Conservation (phyloP, 2,113 vertebrate species). For the Stegostoma tigrinum region DNA sequence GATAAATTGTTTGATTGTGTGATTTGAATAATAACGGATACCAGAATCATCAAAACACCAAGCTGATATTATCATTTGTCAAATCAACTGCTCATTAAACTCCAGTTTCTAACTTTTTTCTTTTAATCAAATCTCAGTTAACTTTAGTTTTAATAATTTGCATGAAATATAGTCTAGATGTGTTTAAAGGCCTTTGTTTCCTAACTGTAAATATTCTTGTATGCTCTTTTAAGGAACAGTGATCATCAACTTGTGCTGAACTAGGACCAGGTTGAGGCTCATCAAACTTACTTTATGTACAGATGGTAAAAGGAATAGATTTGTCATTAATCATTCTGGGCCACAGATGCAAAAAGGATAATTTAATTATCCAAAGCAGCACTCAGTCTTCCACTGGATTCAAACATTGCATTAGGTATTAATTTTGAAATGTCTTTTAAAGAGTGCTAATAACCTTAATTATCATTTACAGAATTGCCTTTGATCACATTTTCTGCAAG, state of each 20-base stretch:
- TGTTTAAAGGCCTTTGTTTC: not conserved
- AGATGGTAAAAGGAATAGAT: not conserved
- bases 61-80: not conserved
- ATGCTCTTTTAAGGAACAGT: not conserved
- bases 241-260: not conserved
- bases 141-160: not conserved
- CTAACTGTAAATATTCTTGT: not conserved
- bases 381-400: not conserved
- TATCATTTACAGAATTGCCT: conserved; percentile 64
- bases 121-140: not conserved
- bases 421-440: not conserved
- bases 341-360: not conserved
- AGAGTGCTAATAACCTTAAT: not conserved
- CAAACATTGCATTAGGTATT: too few species aligned
- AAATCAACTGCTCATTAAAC: not conserved
- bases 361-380: not conserved
- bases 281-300: not conserved
- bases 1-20: not conserved
- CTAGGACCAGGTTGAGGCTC: not conserved
- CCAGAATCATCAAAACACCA: not conserved
- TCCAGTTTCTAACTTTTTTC: not conserved
- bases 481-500: conserved; percentile 75
- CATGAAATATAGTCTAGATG: not conserved
- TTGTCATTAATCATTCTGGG: not conserved
- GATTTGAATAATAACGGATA: not conserved